Evolutionary conservation across 1,140 invertebrate genomes (phyloP).

Genomic region (Drosophila murphyi): DNA sequence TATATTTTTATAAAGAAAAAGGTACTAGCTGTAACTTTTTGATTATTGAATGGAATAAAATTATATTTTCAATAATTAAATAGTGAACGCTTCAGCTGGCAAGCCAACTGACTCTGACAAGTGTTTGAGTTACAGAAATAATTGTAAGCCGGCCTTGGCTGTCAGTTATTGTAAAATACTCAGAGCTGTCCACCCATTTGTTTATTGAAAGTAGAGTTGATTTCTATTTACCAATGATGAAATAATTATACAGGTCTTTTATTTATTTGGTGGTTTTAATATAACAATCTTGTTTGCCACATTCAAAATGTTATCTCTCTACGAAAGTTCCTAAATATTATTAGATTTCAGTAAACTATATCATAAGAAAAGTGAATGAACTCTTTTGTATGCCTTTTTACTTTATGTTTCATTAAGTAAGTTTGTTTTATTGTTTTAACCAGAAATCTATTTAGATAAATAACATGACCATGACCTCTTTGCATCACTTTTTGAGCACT

Average conservation of each 20-base stretch:
- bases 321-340: too few species aligned
- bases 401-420: not conserved
- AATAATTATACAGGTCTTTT: too few species aligned
- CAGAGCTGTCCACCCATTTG: too few species aligned
- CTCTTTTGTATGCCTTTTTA: not conserved
- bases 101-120: not conserved
- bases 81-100: not conserved
- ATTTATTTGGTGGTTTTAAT: too few species aligned
- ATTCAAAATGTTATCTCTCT: too few species aligned
- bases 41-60: not conserved
- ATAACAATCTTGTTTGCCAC: too few species aligned
- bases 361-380: too few species aligned
- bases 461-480: constrained; percentile 30
- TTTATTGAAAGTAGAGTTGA: too few species aligned
- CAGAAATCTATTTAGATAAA: not conserved
- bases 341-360: too few species aligned
- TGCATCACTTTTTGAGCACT: not conserved
- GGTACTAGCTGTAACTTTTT: not conserved
- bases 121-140: not conserved
- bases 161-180: not conserved
- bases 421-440: not conserved
- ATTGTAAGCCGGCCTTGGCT: not conserved
- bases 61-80: not conserved
- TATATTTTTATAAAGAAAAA: not conserved
- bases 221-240: too few species aligned